Percentiles rank a stretch among this genome's conserved stretches.
phyloP scores from a whole-genome alignment of 1,140 invertebrate species.

The Zaprionus africanus region DNA sequence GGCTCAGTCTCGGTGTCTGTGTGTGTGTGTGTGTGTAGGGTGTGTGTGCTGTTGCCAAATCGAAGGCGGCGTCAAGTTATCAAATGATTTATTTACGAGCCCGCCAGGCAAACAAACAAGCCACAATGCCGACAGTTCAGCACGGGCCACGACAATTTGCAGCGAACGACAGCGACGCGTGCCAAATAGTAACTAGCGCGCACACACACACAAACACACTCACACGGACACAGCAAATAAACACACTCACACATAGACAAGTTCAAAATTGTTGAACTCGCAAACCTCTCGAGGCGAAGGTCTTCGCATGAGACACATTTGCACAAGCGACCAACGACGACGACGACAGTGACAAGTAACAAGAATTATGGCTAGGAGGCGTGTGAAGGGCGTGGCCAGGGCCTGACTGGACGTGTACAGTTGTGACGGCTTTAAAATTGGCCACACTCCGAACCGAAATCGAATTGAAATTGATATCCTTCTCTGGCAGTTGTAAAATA shows the following conservation, averaged over 20 bases:
- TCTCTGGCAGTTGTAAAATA: constrained; percentile 39
- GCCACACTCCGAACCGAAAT: constrained; percentile 19
- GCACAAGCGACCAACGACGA: constrained; percentile 30
- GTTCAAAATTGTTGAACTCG: constrained; percentile 78
- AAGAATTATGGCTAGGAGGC: constrained; percentile 63
- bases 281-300: constrained; percentile 39
- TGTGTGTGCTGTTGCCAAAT: constrained; percentile 30
- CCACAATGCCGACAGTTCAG: constrained; percentile 39
- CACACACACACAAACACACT: background rate
- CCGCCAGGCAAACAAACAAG: constrained; percentile 78
- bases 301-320: constrained; percentile 47
- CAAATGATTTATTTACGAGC: constrained; percentile 82
- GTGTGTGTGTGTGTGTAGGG: constrained; percentile 19
- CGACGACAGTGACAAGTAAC: constrained; percentile 36
- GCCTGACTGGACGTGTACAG: background rate
- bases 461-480: constrained; percentile 52
- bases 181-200: constrained; percentile 45
- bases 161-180: constrained; percentile 53
- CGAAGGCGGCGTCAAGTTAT: constrained; percentile 74
- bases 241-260: constrained; percentile 33
- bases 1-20: constrained; percentile 18
- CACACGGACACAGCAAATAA: background rate
- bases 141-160: constrained; percentile 63
- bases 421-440: constrained; percentile 35
- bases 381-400: background rate